phyloP scores from a whole-genome alignment of 2,797 vertebrate species.

The Geotrypetes seraphini region DNA sequence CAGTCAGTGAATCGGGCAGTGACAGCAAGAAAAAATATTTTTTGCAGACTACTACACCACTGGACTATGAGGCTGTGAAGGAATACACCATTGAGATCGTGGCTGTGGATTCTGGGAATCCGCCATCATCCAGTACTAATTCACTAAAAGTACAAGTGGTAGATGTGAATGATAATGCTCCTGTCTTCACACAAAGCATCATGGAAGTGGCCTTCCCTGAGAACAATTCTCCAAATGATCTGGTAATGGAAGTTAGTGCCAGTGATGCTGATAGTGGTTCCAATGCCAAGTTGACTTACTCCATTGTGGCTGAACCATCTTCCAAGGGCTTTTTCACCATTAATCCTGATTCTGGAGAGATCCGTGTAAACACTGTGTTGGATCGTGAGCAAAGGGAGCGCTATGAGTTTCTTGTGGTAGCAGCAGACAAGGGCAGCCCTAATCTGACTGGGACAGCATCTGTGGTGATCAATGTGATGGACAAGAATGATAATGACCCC shows the following conservation, averaged over 20 bases:
- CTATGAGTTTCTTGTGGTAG: conserved; percentile 83
- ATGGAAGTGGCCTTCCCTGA: conserved; percentile 81
- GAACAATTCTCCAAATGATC: conserved; percentile 79
- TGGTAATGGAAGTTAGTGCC: conserved; percentile 72
- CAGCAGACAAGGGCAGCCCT: conserved; percentile 82
- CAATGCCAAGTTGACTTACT: conserved; percentile 83
- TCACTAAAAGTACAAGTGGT: conserved; percentile 90
- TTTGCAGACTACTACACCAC: conserved; percentile 80
- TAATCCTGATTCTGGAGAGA: conserved; percentile 69
- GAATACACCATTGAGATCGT: conserved; percentile 92
- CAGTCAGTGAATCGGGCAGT: conserved; percentile 79
- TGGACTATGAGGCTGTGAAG: conserved; percentile 84
- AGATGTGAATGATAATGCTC: conserved; percentile 87
- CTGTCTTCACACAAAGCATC: conserved; percentile 71
- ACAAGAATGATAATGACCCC: conserved; percentile 96
- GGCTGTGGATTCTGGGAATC: conserved; percentile 91
- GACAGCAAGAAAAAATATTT: conserved; percentile 95
- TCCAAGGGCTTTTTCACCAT: conserved; percentile 80
- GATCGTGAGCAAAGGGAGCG: conserved; percentile 80
- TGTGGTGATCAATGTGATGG: conserved; percentile 78
- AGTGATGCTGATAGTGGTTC: conserved; percentile 84
- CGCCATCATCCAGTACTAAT: conserved; percentile 90
- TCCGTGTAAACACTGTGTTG: conserved; percentile 76
- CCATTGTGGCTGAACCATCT: conserved; percentile 59
- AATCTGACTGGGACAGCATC: conserved; percentile 86